A percentile compares a stretch with the other conserved stretches of the same genome.
These are phyloP conservation scores for Latrodectus hesperus DNA, from an alignment of 2,888 invertebrate genomes.

Conservation along the genomic window DNA sequence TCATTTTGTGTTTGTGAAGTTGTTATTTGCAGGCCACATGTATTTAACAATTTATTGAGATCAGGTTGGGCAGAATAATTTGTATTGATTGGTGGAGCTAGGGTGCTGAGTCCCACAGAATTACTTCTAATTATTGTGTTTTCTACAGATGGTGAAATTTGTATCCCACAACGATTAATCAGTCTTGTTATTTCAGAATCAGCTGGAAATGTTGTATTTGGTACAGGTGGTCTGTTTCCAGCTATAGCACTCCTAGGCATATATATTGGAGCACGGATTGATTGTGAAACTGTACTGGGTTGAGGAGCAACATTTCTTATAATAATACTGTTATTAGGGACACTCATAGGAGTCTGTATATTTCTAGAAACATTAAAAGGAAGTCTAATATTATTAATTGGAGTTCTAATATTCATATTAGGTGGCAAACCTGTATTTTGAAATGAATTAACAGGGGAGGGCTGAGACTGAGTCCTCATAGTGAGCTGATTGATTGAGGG, in stretches of 20 bases:
- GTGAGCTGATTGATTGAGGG: conserved; percentile 31
- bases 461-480: neutral
- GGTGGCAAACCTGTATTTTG: neutral
- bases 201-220: neutral
- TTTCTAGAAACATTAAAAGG: neutral
- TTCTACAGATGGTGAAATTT: neutral
- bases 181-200: neutral
- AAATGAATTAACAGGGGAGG: neutral
- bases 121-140: neutral
- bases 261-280: too few relatives aligned
- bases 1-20: neutral
- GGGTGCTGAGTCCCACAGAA: neutral
- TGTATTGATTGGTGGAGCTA: neutral
- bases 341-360: neutral
- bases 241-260: neutral
- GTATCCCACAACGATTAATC: neutral
- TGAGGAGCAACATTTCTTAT: neutral
- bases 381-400: neutral
- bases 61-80: neutral
- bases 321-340: neutral
- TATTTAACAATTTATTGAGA: neutral
- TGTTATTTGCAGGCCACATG: neutral
- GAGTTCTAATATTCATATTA: neutral
- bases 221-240: neutral
- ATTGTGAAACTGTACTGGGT: too few relatives aligned